These are phyloP conservation scores for Holotrichia oblita DNA, from an alignment of 1,140 invertebrate genomes.

Conservation along the genomic window DNA sequence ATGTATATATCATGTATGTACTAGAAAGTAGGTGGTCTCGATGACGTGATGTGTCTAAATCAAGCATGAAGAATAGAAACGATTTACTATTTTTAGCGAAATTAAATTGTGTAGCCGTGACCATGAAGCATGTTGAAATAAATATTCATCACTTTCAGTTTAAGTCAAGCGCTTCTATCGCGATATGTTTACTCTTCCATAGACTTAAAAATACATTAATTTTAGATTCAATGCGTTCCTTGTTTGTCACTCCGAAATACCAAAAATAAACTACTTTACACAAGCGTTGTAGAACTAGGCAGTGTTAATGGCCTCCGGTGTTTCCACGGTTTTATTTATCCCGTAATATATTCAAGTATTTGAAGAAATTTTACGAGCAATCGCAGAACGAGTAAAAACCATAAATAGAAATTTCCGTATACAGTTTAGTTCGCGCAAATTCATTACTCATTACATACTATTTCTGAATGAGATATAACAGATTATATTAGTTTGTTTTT, in stretches of 20 bases:
- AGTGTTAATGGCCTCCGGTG: constrained; percentile 28
- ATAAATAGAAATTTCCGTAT: background rate
- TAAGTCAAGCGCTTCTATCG: constrained; percentile 11
- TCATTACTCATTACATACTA: no score
- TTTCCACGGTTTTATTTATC: constrained; percentile 26
- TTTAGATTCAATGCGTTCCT: constrained; percentile 30
- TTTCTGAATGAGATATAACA: no score
- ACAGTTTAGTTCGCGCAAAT: no score
- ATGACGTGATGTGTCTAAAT: background rate
- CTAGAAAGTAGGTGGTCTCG: constrained; percentile 20
- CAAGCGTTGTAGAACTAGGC: constrained; percentile 18
- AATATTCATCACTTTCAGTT: constrained; percentile 32
- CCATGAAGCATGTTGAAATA: constrained; percentile 31
- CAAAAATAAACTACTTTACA: constrained; percentile 38
- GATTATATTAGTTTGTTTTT: no score
- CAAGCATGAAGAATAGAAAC: constrained; percentile 13
- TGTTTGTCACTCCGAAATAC: constrained; percentile 32
- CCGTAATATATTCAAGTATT: constrained; percentile 9
- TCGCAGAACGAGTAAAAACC: background rate
- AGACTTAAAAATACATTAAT: constrained; percentile 29
- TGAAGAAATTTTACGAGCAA: background rate
- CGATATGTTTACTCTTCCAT: constrained; percentile 2
- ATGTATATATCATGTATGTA: background rate
- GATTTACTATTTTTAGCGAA: constrained; percentile 31
- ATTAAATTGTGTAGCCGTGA: constrained; percentile 1